Base-by-base conservation (phyloP, 1,140 invertebrate genomes). In the Ostrea edulis region DNA sequence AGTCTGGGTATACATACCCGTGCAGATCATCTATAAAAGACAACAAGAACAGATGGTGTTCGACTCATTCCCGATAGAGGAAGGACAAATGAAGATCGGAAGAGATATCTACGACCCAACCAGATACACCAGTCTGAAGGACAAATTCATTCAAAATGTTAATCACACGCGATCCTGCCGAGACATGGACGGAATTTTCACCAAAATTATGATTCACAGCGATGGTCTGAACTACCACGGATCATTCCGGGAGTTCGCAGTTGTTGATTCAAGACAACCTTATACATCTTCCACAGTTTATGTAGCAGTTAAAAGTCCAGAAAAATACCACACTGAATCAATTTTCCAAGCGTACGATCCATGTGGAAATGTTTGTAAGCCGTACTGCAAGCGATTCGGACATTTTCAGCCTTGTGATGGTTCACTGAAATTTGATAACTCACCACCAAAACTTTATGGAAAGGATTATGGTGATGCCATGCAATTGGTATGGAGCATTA, bases 181-280 rank as follows among this genome's bases (percentile, higher is more conserved):
- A 65, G 44, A 88, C 35, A 88, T 88, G 87, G 86, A 89, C 62
- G 84, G 86, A 25, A 86, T 89, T 62, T 89, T 86, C 58, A 89
- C 86, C 65, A 89, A 89, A 58, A 84, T 89, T 25, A 87, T 85
- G 55, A 84, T 89, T 17, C 89, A 89, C 53, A 92, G 35, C 88
- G 89, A 89, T 85, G 91, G 91, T 8, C 44, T 92, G 14, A 93
- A 93, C 84, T 94, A 94, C 83, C 89, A 91, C 17, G 93, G 93
- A n/a, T 83, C 87, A 8, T 93, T 92, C 86, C 90, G 92, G 84
- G 93, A 94, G 22, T 89, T 92, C 12, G 89, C 91, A 51, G 89
- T 93, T n/a, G 84, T 93, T 35, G 86, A 89, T 52, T 82, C 89
- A 11, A 89, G 92, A 20, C 88, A 91, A 86, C 85, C 92, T 12